A percentile compares a stretch with the other conserved stretches of the same genome.
Evolutionary conservation across 2,888 invertebrate genomes (phyloP).

Genomic region (Eubasilissa splendida): DNA sequence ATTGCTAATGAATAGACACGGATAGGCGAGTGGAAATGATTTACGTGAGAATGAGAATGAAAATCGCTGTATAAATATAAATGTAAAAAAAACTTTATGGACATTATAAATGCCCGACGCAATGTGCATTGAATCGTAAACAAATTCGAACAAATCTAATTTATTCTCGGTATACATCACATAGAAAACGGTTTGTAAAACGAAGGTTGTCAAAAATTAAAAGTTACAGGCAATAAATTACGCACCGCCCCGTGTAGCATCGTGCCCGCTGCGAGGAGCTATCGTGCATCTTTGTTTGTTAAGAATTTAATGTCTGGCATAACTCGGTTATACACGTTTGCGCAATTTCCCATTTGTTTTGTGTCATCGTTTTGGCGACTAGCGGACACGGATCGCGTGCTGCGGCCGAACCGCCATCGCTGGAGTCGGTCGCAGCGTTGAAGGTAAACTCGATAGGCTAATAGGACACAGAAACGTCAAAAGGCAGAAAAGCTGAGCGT

Average conservation of each 20-base stretch:
- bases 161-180: background rate
- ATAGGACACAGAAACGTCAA: background rate
- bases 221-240: conserved; percentile 40
- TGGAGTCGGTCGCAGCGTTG: background rate
- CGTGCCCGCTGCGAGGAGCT: conserved; percentile 17
- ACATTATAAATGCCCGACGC: too few relatives aligned
- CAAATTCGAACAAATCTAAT: background rate
- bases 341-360: conserved; percentile 51
- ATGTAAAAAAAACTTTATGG: too few relatives aligned
- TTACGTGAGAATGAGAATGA: too few relatives aligned
- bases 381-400: conserved; percentile 44
- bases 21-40: too few relatives aligned
- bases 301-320: conserved; percentile 51
- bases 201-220: conserved; percentile 27
- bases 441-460: conserved; percentile 2
- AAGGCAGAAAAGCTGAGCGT: too few relatives aligned
- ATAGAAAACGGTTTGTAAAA: conserved; percentile 22
- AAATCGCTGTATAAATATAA: too few relatives aligned
- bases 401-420: background rate
- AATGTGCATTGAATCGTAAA: background rate
- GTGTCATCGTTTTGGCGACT: conserved; percentile 52
- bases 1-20: too few relatives aligned
- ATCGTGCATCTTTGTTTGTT: conserved; percentile 39
- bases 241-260: conserved; percentile 28
- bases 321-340: conserved; percentile 48